phyloP scores from a whole-genome alignment of 2,797 vertebrate species.

The Potorous gilbertii region DNA sequence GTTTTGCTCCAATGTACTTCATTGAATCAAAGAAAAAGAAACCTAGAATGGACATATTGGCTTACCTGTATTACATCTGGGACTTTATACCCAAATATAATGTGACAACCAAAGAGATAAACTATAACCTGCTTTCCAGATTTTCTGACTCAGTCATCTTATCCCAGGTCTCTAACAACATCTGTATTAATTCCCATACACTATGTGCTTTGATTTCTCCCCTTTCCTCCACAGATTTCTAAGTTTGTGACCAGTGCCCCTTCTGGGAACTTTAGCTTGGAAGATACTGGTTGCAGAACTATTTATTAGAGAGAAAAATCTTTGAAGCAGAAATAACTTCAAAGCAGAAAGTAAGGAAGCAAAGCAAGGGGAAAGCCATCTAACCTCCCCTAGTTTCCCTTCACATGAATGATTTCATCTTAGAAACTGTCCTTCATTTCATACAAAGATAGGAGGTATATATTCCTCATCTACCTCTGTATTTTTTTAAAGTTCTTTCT shows the following conservation, averaged over 20 bases:
- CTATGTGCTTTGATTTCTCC: not conserved
- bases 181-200: not conserved
- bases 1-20: too few relatives aligned
- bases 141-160: too few relatives aligned
- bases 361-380: not conserved
- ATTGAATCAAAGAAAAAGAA: too few relatives aligned
- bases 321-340: not conserved
- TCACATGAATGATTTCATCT: not conserved
- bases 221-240: not conserved
- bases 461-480: not conserved
- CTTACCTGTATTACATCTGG: too few relatives aligned
- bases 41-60: too few relatives aligned
- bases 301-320: not conserved
- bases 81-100: too few relatives aligned
- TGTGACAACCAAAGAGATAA: too few relatives aligned
- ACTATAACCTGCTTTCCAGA: too few relatives aligned
- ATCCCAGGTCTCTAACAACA: too few relatives aligned
- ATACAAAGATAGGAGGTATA: not conserved
- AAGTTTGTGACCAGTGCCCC: not conserved
- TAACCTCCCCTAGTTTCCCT: not conserved
- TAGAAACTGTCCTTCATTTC: not conserved
- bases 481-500: not conserved
- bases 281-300: not conserved
- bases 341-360: not conserved
- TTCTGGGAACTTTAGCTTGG: not conserved